These are phyloP conservation scores for Electrona antarctica DNA, from an alignment of 2,113 vertebrate species.

Conservation along the genomic window DNA sequence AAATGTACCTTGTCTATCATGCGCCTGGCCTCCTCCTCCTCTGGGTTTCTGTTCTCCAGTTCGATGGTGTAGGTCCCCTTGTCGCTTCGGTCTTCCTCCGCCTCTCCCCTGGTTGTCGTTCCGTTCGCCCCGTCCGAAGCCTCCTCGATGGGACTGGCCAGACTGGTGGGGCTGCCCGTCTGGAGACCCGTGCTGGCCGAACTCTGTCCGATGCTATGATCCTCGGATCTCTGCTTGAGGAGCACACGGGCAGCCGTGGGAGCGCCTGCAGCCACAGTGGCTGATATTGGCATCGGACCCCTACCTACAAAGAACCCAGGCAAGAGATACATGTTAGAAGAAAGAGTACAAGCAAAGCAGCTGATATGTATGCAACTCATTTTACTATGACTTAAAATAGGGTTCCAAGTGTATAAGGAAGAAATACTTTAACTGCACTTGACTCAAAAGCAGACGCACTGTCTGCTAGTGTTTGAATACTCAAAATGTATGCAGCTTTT, in stretches of 20 bases:
- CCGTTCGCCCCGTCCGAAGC: conserved; percentile 47
- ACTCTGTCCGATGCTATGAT: conserved; percentile 86
- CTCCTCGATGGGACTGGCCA: conserved; percentile 84
- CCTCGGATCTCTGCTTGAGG: conserved; percentile 92
- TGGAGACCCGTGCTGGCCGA: conserved; percentile 89
- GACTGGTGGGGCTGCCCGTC: conserved; percentile 73
- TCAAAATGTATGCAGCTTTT: too few species aligned
- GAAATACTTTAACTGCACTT: too few species aligned
- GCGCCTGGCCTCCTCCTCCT: conserved; percentile 92
- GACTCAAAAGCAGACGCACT: too few species aligned
- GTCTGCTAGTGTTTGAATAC: too few species aligned
- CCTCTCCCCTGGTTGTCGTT: conserved; percentile 40
- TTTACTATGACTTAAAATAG: too few species aligned
- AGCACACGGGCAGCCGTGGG: conserved; percentile 85
- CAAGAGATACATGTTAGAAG: not conserved
- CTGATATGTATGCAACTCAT: too few species aligned
- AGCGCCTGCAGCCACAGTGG: conserved; percentile 80
- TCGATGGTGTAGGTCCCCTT: conserved; percentile 97
- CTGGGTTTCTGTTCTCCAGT: conserved; percentile 91
- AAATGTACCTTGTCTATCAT: conserved; percentile 96
- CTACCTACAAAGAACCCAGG: conserved; percentile 72
- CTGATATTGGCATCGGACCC: conserved; percentile 74
- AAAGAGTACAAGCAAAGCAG: not conserved
- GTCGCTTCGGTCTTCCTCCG: conserved; percentile 92
- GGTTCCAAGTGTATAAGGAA: too few species aligned